Percentiles rank a stretch among this genome's conserved stretches.
Evolutionary conservation across 2,888 invertebrate genomes (phyloP).

Genomic region (Acanthosepion esculentum): DNA sequence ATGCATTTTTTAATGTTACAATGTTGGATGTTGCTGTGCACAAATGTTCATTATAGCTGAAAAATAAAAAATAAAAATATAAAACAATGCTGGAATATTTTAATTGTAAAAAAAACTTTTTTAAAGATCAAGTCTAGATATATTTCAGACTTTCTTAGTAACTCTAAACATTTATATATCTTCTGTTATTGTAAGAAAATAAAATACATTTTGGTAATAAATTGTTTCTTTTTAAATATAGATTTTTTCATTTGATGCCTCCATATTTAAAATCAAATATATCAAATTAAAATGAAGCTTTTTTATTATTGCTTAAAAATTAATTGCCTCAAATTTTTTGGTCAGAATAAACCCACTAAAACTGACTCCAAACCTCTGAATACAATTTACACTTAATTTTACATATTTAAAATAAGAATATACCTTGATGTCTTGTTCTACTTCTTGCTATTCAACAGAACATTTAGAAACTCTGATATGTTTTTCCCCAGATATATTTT

Average conservation of each 20-base stretch:
- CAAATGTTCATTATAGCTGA: background rate
- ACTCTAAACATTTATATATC: background rate
- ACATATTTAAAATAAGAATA: no score
- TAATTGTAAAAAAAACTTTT: background rate
- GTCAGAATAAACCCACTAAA: background rate
- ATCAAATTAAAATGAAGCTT: no score
- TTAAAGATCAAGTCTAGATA: background rate
- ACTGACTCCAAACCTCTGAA: no score
- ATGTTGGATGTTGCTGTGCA: background rate
- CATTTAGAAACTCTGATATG: no score
- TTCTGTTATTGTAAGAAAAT: background rate
- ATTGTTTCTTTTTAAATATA: background rate
- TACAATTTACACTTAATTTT: no score
- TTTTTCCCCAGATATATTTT: no score
- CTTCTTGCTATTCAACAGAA: no score
- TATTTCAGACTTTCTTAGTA: background rate
- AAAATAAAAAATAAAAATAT: background rate
- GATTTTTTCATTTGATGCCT: background rate
- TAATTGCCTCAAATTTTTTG: background rate
- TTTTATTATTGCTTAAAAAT: no score
- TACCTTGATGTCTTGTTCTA: no score
- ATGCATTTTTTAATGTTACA: slow-evolving; percentile 22
- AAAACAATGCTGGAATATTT: background rate
- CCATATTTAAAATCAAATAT: no score
- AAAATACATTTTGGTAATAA: background rate